Base-by-base conservation (phyloP, 2,888 invertebrate species). In the Mythimna impura region DNA sequence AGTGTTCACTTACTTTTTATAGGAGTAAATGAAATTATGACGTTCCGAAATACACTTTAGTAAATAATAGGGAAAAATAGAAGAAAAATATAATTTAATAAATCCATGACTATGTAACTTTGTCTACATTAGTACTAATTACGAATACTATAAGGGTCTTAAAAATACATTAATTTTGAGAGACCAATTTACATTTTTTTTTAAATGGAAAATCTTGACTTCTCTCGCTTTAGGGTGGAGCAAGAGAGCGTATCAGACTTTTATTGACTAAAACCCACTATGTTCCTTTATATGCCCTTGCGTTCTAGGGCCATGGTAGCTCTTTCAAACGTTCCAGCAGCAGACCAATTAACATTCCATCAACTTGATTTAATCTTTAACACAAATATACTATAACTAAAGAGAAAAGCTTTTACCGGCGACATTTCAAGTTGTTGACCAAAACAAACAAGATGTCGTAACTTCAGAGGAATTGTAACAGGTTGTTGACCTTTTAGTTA, bases 361-460 rank as follows among this genome's bases (percentile, higher is more conserved):
- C 25, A 55, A 8, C 20, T 55, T 5, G 5, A 47, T 7, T 43
- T 30, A 47, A 50, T 50, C 54, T 52, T 52, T 47, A 52, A 54
- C 55, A 66, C 34, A 60, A 66, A 57, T 66, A 22, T 4, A 62
- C 25, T 1, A 25, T 64, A 8, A 71, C 58, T 40, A 52, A 76
- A 76, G 60, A 72, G 81, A 81, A 76, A 79, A 43, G 55, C 65
- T 77, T 77, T 64, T 60, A 73, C 63, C 58, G 58, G 25, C 0
- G 52, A 34, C 47, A 20, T 66, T 54, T 20, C 5, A 34, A 74
- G 30, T 22, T 60, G 67, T 66, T 66, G 43, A 78, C 60, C 70
- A 60, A 80, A 72, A 69, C 63, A 76, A 81, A 75, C 72, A 72
- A 70, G 64, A 64, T 83, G 78, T 78, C 62, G 77, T 76, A 82